Percentiles rank a stretch among this genome's conserved stretches.
These are phyloP conservation scores for Hirtodrosophila trivittata DNA, from an alignment of 2,888 invertebrate genomes.

Conservation along the genomic window DNA sequence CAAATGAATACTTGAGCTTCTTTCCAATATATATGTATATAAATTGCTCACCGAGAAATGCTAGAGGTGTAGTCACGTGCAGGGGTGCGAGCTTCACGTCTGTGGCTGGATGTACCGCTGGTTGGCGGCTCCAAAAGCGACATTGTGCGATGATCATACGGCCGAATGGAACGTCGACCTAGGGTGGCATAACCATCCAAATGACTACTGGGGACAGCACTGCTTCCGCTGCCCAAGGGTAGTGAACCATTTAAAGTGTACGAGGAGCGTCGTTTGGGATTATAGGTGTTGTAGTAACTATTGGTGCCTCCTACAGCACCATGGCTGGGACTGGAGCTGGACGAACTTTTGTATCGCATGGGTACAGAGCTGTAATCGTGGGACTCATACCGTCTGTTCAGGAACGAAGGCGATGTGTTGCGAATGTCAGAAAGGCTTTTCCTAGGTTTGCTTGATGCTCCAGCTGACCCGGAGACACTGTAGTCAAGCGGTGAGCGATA, in stretches of 20 bases:
- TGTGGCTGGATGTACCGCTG: slow-evolving; percentile 49
- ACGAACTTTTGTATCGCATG: slow-evolving; percentile 73
- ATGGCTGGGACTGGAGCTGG: slow-evolving; percentile 74
- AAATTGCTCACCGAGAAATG: slow-evolving; percentile 73
- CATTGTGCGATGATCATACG: slow-evolving; percentile 83
- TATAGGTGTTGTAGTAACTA: slow-evolving; percentile 82
- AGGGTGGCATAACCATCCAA: slow-evolving; percentile 83
- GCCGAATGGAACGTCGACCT: slow-evolving; percentile 80
- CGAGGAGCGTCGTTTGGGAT: slow-evolving; percentile 83
- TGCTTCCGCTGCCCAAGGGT: slow-evolving; percentile 50
- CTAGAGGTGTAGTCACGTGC: slow-evolving; percentile 76
- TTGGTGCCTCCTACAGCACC: slow-evolving; percentile 52
- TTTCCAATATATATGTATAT: background rate
- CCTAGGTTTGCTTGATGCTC: slow-evolving; percentile 72
- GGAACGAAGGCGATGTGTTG: slow-evolving; percentile 80
- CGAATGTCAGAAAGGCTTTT: slow-evolving; percentile 81
- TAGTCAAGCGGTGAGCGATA: slow-evolving; percentile 78
- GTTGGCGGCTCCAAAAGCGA: slow-evolving; percentile 81
- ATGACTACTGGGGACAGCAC: slow-evolving; percentile 56
- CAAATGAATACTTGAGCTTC: background rate
- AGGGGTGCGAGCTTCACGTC: slow-evolving; percentile 78
- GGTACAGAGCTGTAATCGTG: slow-evolving; percentile 73
- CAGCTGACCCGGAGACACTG: slow-evolving; percentile 37
- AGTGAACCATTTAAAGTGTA: slow-evolving; percentile 78
- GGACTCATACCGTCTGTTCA: slow-evolving; percentile 75